These are phyloP conservation scores for Drosophila ercepeae DNA, from an alignment of 1,140 invertebrate genomes.

Conservation along the genomic window DNA sequence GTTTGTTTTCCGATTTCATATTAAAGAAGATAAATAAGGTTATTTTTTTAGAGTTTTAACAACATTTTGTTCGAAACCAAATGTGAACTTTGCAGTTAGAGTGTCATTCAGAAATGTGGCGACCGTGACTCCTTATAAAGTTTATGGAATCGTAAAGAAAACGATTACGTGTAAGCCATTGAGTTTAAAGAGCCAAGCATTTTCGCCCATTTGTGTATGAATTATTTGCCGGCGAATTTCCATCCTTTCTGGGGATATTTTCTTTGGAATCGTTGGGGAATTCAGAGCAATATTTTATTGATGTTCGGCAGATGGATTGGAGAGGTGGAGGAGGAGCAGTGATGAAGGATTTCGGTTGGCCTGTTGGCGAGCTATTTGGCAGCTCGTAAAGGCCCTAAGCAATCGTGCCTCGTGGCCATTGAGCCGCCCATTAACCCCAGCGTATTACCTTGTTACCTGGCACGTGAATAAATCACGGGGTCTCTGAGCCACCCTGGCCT, in stretches of 20 bases:
- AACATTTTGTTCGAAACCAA: too few species aligned
- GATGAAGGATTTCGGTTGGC: slow-evolving; percentile 1
- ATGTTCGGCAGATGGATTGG: slow-evolving; percentile 16
- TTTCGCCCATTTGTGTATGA: not conserved
- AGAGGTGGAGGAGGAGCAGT: not conserved
- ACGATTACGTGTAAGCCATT: not conserved
- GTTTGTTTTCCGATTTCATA: too few species aligned
- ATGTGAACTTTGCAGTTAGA: too few species aligned
- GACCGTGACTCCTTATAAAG: not conserved
- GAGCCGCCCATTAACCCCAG: slow-evolving; percentile 71
- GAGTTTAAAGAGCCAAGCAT: not conserved
- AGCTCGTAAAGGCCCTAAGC: slow-evolving; percentile 59
- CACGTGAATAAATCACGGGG: slow-evolving; percentile 78
- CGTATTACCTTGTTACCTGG: slow-evolving; percentile 61
- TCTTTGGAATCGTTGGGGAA: not conserved
- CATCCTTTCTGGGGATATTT: not conserved
- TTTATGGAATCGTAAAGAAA: not conserved
- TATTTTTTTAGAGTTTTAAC: too few species aligned
- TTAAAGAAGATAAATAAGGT: too few species aligned
- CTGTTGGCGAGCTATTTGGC: slow-evolving; percentile 59
- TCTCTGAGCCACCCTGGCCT: slow-evolving; percentile 41
- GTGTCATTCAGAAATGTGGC: too few species aligned
- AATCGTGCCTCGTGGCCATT: slow-evolving; percentile 24
- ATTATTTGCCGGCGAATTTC: not conserved
- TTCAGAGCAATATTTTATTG: slow-evolving; percentile 32